phyloP scores from a whole-genome alignment of 1,140 invertebrate genomes.

The Phthorimaea operculella region DNA sequence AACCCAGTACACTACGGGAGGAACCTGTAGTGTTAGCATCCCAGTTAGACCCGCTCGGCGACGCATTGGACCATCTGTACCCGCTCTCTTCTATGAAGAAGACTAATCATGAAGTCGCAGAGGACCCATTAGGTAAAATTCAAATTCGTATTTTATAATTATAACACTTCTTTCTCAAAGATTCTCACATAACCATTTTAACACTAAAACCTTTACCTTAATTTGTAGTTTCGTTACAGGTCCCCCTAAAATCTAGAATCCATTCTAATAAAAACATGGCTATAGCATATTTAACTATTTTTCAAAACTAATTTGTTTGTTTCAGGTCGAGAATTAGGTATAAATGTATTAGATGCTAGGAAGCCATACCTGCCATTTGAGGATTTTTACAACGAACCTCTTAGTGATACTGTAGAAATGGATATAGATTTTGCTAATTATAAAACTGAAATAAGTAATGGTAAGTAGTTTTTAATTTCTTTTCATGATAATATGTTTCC shows the following conservation, averaged over 20 bases:
- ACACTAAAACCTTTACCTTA: too few species aligned
- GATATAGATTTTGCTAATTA: conserved; percentile 93
- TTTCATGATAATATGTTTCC: neutral
- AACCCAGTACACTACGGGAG: conserved; percentile 56
- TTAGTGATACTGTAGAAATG: conserved; percentile 93
- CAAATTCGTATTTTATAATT: too few species aligned
- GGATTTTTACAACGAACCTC: conserved; percentile 93
- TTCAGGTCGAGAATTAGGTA: conserved; percentile 70
- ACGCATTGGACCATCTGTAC: conserved; percentile 53
- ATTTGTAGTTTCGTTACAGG: too few species aligned
- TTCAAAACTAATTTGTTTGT: too few species aligned
- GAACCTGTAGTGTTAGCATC: conserved; percentile 66
- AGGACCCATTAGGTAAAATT: conserved; percentile 68
- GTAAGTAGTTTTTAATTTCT: conserved; percentile 26
- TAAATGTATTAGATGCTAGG: conserved; percentile 83
- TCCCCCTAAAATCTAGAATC: too few species aligned
- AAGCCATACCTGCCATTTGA: conserved; percentile 84
- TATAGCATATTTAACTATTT: too few species aligned
- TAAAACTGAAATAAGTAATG: conserved; percentile 71
- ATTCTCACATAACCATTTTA: too few species aligned
- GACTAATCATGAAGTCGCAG: conserved; percentile 60
- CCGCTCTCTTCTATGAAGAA: conserved; percentile 50
- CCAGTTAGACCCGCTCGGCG: conserved; percentile 43
- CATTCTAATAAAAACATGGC: too few species aligned
- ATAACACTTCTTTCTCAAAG: too few species aligned